Evolutionary conservation across 2,888 invertebrate species (phyloP), one percentile per base, ranked within the genome.

Genomic region (Amaurobius ferox): DNA sequence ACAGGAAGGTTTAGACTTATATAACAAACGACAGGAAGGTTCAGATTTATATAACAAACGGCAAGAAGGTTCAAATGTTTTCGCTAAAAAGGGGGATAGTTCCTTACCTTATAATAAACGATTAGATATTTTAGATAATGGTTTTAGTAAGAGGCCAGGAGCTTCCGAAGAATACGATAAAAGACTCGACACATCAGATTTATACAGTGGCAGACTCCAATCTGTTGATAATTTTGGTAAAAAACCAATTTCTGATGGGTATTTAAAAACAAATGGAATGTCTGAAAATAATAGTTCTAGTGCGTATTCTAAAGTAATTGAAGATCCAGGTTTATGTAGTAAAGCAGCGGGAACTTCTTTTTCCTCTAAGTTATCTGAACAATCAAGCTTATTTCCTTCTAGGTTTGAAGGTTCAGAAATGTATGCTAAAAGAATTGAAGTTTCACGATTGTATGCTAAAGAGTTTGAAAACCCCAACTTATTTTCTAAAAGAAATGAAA

Each of bases 381-480:
- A 16, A 0, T 66, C 83, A 11, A 72, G 78, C 26, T 19, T 67
- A 13, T 77, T 76, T n/a, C 48, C 30, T 1, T 67, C 66, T 29
- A 30, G 77, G 55, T 70, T 72, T 30, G 76, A 85, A 72, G 40
- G 66, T 13, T 55, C 83, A 0, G 83, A 78, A 23, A 66, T 77
- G 26, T 85, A 85, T 40, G 64, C 44, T 19, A 85, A 85, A 29
- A 62, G 77, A 16, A 30, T 39, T 9, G 83, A 85, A 55, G 66
- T 35, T 48, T 72, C 83, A 0, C 71, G 77, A 23, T 32, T 77
- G 23, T 77, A 83, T 39, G 67, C 61, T 32, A 83, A 83, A 28
- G 61, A 77, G 7, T 32, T 39, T 71, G 83, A 85, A 40, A 74
- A 62, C 11, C 30, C 83, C 0, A 71, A 85, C 9, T 0, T 67